These are phyloP conservation scores for Leptodirus hochenwartii DNA, from an alignment of 2,888 invertebrate genomes.

Conservation along the genomic window DNA sequence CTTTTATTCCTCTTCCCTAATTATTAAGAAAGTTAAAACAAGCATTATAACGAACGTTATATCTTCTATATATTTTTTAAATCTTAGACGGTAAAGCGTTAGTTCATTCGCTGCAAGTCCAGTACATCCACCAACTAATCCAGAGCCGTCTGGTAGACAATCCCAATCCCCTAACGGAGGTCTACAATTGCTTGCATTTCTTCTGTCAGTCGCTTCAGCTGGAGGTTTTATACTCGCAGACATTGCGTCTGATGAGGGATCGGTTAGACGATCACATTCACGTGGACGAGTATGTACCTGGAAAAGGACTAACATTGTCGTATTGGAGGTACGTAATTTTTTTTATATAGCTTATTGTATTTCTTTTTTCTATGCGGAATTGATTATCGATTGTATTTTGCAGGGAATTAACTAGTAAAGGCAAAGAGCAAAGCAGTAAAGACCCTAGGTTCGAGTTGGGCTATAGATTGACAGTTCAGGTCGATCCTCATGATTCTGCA, in stretches of 20 bases:
- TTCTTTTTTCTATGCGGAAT: conserved; percentile 7
- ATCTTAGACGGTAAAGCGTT: conserved; percentile 74
- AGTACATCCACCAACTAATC: conserved; percentile 85
- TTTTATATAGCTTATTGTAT: conserved; percentile 3
- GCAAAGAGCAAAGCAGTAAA: conserved; percentile 22
- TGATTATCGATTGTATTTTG: conserved; percentile 1
- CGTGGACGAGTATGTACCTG: conserved; percentile 80
- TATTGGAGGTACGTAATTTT: conserved; percentile 66
- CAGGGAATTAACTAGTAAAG: conserved; percentile 37
- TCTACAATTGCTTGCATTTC: conserved; percentile 70
- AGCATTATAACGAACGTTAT: no score
- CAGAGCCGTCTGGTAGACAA: conserved; percentile 78
- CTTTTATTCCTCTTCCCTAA: no score
- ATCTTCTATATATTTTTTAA: no score
- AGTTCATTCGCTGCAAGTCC: conserved; percentile 84
- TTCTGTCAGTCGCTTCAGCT: conserved; percentile 93
- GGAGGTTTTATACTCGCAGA: conserved; percentile 78
- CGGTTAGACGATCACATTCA: conserved; percentile 75
- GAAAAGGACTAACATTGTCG: conserved; percentile 76
- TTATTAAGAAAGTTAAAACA: no score
- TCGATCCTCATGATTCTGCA: conserved; percentile 64
- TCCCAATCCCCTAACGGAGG: conserved; percentile 58
- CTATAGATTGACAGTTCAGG: conserved; percentile 75
- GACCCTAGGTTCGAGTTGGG: conserved; percentile 74
- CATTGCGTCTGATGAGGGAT: conserved; percentile 70